Percentiles rank a stretch among this genome's conserved stretches.
Evolutionary conservation across 2,113 vertebrate genomes (phyloP).

Genomic region (Hippocampus comes): DNA sequence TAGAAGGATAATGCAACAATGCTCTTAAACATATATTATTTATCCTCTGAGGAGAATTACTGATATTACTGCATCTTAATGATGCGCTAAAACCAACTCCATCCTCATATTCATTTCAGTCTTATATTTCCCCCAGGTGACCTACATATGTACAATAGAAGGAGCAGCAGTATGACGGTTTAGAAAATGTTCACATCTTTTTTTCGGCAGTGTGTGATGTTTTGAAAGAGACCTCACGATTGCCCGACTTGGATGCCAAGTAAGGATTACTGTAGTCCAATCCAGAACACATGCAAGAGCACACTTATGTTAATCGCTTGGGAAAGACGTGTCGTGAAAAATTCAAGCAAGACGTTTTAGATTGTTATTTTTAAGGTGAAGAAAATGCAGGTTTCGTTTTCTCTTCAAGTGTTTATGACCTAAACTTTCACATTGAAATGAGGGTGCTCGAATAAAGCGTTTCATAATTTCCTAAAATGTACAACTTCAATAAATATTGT

Average conservation of each 20-base stretch:
- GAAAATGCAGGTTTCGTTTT: not conserved
- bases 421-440: not conserved
- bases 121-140: not conserved
- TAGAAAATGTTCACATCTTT: not conserved
- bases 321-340: slow-evolving; percentile 9
- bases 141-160: not conserved
- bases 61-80: not conserved
- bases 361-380: not conserved
- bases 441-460: not conserved
- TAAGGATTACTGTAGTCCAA: slow-evolving; percentile 27
- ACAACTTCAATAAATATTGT: not conserved
- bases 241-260: slow-evolving; percentile 21
- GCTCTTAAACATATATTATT: not conserved
- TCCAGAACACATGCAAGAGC: slow-evolving; percentile 26
- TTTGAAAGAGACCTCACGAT: slow-evolving; percentile 22
- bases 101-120: not conserved
- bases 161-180: not conserved
- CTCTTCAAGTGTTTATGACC: not conserved
- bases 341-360: not conserved
- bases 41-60: not conserved
- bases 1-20: not conserved
- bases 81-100: not conserved
- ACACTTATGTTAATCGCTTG: slow-evolving; percentile 23
- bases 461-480: not conserved
- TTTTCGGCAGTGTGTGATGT: not conserved